Evolutionary conservation across 2,113 vertebrate species (phyloP).

Genomic region (Pseudorectes ferrugineus): DNA sequence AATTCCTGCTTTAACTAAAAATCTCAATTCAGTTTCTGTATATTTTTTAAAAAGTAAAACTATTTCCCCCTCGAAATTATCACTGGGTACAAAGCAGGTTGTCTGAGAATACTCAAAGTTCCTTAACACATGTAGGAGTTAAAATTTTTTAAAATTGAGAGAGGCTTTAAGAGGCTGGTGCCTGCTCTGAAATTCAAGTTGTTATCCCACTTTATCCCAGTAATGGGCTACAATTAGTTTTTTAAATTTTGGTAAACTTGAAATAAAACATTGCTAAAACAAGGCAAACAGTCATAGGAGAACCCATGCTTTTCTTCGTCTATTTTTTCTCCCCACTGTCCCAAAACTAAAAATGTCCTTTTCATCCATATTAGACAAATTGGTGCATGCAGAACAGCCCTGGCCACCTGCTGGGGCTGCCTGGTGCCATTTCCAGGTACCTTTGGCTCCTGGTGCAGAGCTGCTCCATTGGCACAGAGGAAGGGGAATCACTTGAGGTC

Average conservation of each 20-base stretch:
- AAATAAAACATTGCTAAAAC: background rate
- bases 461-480: background rate
- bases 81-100: background rate
- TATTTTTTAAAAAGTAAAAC: background rate
- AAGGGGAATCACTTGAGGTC: background rate
- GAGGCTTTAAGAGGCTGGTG: background rate
- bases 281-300: background rate
- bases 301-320: background rate
- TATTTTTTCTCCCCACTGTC: background rate
- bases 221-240: background rate
- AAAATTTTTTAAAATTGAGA: background rate
- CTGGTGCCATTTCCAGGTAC: background rate
- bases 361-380: background rate
- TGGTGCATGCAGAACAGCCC: background rate
- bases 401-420: background rate
- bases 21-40: background rate
- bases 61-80: background rate
- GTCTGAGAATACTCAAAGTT: background rate
- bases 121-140: background rate
- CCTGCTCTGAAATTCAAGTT: background rate
- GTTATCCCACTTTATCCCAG: background rate
- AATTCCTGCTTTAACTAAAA: background rate
- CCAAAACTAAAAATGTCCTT: background rate
- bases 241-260: background rate
- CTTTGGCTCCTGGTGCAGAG: fast-evolving